Evolutionary conservation across 2,113 vertebrate species (phyloP).

Genomic region (Centrocercus urophasianus): DNA sequence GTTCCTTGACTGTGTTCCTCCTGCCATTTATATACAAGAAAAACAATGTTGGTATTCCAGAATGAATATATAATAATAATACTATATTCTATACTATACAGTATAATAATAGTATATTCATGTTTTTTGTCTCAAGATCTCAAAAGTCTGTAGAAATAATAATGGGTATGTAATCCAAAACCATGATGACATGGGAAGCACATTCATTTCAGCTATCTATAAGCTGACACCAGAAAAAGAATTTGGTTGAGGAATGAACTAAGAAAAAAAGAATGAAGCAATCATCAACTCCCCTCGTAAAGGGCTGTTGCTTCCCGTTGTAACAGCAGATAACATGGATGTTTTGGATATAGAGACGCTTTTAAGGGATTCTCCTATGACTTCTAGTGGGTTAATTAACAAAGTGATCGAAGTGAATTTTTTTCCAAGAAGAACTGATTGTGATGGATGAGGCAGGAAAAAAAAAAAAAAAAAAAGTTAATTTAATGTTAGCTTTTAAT

Average conservation of each 20-base stretch:
- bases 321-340: background rate
- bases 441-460: background rate
- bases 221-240: background rate
- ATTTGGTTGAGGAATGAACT: background rate
- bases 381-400: conserved; percentile 23
- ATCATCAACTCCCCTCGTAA: background rate
- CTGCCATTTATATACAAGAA: background rate
- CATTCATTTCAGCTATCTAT: background rate
- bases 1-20: background rate
- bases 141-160: background rate
- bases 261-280: background rate
- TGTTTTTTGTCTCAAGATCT: background rate
- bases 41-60: background rate
- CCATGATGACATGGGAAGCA: rapidly evolving
- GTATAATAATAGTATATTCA: background rate
- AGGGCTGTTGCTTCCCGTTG: background rate
- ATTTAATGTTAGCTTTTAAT: too few species aligned
- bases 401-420: background rate
- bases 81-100: background rate
- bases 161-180: background rate
- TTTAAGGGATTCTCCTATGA: background rate
- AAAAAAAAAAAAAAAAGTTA: background rate
- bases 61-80: background rate
- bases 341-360: background rate
- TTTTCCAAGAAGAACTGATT: background rate